Conservation (phyloP, 2,113 vertebrate species). For the Felis chaus region DNA sequence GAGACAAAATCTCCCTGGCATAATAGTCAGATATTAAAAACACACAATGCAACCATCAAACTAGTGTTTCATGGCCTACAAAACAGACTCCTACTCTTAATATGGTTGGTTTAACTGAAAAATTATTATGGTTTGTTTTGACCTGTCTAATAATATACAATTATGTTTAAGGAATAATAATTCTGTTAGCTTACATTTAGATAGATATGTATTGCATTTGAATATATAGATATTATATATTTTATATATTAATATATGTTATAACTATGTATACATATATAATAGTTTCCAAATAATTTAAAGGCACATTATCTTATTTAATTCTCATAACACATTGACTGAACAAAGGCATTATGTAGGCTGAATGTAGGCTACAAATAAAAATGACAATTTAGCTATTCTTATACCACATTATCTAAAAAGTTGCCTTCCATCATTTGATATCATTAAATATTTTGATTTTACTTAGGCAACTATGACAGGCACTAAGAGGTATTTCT, state of each 20-base stretch:
- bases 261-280: background rate
- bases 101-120: background rate
- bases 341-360: background rate
- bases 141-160: background rate
- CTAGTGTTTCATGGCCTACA: background rate
- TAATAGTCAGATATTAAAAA: background rate
- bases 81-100: background rate
- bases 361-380: background rate
- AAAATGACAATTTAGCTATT: background rate
- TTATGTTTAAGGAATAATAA: background rate
- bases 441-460: conserved; percentile 22
- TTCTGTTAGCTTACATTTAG: background rate
- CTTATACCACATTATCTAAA: background rate
- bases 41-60: background rate
- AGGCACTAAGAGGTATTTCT: background rate
- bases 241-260: background rate
- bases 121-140: background rate
- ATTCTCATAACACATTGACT: background rate
- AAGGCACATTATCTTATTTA: background rate
- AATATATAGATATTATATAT: background rate
- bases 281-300: background rate
- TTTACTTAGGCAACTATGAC: background rate
- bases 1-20: background rate
- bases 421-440: background rate
- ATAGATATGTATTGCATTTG: background rate